Percentiles rank a stretch among this genome's conserved stretches.
Conservation (phyloP, 2,113 vertebrate genomes). For the Oxyruncus cristatus region DNA sequence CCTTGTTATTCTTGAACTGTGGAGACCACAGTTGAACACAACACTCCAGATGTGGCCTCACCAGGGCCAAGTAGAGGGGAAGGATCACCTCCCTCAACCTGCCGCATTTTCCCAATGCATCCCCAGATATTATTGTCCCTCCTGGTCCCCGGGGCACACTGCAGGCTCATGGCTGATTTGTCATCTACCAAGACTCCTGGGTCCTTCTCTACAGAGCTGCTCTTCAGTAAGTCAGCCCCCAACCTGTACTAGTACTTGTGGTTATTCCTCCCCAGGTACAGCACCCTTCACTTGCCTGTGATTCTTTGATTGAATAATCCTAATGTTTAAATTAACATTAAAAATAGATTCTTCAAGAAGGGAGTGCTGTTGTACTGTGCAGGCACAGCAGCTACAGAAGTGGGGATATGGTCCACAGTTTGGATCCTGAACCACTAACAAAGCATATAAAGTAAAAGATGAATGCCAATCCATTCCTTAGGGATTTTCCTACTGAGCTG, state of each 20-base stretch:
- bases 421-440: background rate
- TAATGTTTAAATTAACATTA: background rate
- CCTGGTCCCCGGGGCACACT: background rate
- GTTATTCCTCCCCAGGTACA: background rate
- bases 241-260: background rate
- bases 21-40: background rate
- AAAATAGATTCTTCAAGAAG: background rate
- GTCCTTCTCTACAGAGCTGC: background rate
- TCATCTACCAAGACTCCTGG: background rate
- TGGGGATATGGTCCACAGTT: fast-evolving
- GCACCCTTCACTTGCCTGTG: background rate
- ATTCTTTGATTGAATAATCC: background rate
- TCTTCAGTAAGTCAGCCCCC: background rate
- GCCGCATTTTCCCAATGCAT: background rate
- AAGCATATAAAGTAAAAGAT: background rate
- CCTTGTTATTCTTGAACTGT: background rate
- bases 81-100: background rate
- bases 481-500: background rate
- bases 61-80: background rate
- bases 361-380: background rate
- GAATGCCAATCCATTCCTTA: background rate
- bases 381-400: background rate
- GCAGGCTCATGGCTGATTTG: background rate
- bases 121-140: background rate
- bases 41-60: no score